phyloP scores from a whole-genome alignment of 2,888 invertebrate genomes.

The Dasysyrphus albostriatus region DNA sequence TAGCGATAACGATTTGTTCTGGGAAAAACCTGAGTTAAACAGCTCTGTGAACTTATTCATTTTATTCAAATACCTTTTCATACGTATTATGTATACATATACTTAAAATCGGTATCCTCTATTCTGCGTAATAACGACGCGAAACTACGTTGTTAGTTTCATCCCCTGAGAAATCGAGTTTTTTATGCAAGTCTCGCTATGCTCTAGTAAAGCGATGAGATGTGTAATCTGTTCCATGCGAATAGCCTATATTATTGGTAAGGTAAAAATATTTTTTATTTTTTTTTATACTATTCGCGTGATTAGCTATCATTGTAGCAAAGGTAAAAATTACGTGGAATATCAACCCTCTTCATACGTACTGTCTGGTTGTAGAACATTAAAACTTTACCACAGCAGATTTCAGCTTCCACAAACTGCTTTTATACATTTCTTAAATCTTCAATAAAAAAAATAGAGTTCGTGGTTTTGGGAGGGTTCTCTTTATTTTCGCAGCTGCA shows the following conservation, averaged over 20 bases:
- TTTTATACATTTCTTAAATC: slow-evolving; percentile 45
- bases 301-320: slow-evolving; percentile 63
- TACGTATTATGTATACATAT: too few relatives aligned
- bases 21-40: slow-evolving; percentile 8
- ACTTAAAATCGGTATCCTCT: too few relatives aligned
- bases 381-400: slow-evolving; percentile 63
- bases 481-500: slow-evolving; percentile 74
- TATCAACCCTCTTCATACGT: slow-evolving; percentile 60
- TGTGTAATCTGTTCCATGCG: slow-evolving; percentile 30
- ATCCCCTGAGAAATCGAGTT: slow-evolving; percentile 18
- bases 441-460: slow-evolving; percentile 48
- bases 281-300: slow-evolving; percentile 70
- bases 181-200: slow-evolving; percentile 9
- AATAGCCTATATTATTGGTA: slow-evolving; percentile 5
- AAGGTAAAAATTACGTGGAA: slow-evolving; percentile 56
- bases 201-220: slow-evolving; percentile 30
- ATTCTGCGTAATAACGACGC: slow-evolving; percentile 4
- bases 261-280: slow-evolving; percentile 16
- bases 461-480: slow-evolving; percentile 69
- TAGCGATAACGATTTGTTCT: background rate
- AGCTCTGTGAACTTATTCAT: background rate
- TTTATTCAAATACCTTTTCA: background rate
- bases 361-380: slow-evolving; percentile 50
- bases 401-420: slow-evolving; percentile 72
- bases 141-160: slow-evolving; percentile 25